Base-by-base conservation (phyloP, 2,888 invertebrate genomes). In the Drosophila vallismaia region DNA sequence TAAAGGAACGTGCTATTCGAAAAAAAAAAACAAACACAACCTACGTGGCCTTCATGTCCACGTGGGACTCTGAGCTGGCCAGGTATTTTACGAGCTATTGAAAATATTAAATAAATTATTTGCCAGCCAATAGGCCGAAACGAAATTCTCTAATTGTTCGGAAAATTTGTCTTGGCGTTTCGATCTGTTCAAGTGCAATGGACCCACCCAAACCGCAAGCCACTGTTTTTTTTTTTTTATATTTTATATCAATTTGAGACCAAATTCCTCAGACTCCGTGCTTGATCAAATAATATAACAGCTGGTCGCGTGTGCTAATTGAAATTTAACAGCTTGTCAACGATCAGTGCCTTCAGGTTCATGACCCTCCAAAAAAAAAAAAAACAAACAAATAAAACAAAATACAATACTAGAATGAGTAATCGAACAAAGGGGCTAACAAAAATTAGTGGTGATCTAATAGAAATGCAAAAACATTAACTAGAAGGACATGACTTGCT, bases 331-430 rank as follows among this genome's bases (percentile, higher is more conserved):
- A 33, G 64, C 52, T 60, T 64, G 64, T 64, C 64, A 64, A 60
- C 68, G 68, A 26, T 36, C 29, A 53, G 29, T 5, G 19, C 19
- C 19, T 31, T 19, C n/a, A 5, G 54, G 45, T 82, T 82, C 79
- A 76, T 81, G 70, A 79, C 77, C 76, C 72, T 82, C 36, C 10
- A 24, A 44, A 44, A 19, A 19, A 1, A 19, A 19, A 19, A 19
- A 19, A 38, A 7, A 42, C 9, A 19, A 4, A 24, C 5, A 44
- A n/a, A n/a, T 24, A 9, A 24, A 24, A 44, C 9, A 44, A 19
- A 44, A 14, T 9, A 42, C 14, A 19, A 19, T 1, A 9, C 14
- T 1, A 8, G 19, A 42, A 42, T 42, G 40, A 4, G 19, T 38
- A 12, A 12, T n/a, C 19, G 8, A 19, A 7, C 19, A 44, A 44